These are phyloP conservation scores for Lithophane leautieri DNA, from an alignment of 2,888 invertebrate genomes.

Conservation along the genomic window DNA sequence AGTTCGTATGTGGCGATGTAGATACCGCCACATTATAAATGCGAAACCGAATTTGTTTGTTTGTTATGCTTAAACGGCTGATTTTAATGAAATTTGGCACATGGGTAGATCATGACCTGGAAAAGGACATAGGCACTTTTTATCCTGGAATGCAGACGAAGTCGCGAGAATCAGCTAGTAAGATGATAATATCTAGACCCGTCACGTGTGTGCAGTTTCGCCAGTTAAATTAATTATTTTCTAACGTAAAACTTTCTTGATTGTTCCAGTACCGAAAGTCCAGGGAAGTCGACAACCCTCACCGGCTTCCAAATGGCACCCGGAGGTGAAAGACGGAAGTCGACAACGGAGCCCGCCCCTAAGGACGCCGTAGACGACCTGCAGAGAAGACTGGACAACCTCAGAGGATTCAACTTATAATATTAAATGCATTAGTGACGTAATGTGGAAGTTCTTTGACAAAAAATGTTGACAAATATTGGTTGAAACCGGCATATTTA, in stretches of 20 bases:
- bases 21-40: too few relatives aligned
- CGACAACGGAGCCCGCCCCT: slow-evolving; percentile 42
- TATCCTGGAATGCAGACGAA: too few relatives aligned
- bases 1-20: too few relatives aligned
- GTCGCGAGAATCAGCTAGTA: too few relatives aligned
- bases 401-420: slow-evolving; percentile 82
- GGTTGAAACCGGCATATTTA: neutral
- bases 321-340: slow-evolving; percentile 78
- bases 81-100: too few relatives aligned
- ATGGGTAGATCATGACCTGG: too few relatives aligned
- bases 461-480: neutral
- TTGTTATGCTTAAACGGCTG: too few relatives aligned
- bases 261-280: slow-evolving; percentile 76
- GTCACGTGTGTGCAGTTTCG: too few relatives aligned
- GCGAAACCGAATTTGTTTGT: too few relatives aligned
- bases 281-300: slow-evolving; percentile 72
- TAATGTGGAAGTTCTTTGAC: slow-evolving; percentile 10
- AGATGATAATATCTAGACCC: too few relatives aligned
- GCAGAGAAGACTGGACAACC: slow-evolving; percentile 76
- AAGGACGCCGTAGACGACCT: slow-evolving; percentile 37
- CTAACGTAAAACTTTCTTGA: neutral
- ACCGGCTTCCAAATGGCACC: slow-evolving; percentile 85
- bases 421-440: slow-evolving; percentile 53
- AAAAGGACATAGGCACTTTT: too few relatives aligned
- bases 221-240: too few relatives aligned